Evolutionary conservation across 2,888 invertebrate genomes (phyloP).

Genomic region (Nezara viridula): DNA sequence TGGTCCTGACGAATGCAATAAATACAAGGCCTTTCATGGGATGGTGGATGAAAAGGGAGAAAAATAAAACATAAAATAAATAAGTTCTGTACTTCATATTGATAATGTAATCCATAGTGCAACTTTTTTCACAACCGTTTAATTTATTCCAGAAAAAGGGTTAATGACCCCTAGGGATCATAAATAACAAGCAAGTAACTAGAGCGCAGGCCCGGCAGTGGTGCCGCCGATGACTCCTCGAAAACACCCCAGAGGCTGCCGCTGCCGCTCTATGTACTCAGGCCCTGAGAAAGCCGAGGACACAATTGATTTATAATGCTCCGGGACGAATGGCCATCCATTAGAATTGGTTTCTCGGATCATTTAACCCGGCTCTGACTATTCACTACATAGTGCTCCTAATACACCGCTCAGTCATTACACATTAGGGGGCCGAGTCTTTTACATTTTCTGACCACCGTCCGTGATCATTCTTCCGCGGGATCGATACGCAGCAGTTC

Average conservation of each 20-base stretch:
- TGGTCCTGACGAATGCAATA: no score
- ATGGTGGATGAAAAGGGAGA: no score
- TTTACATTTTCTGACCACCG: conserved; percentile 51
- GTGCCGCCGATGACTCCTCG: conserved; percentile 10
- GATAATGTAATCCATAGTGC: no score
- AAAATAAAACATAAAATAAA: no score
- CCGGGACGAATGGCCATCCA: conserved; percentile 45
- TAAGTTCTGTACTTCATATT: no score
- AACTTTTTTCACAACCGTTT: no score
- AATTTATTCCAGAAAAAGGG: neutral
- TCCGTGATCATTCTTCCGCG: conserved; percentile 25
- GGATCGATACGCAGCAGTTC: conserved; percentile 21
- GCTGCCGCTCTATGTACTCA: conserved; percentile 36
- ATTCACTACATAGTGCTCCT: conserved; percentile 31
- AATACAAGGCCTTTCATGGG: no score
- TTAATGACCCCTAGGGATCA: neutral
- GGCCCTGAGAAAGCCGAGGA: conserved; percentile 42
- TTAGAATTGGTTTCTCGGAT: conserved; percentile 56
- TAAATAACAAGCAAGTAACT: neutral
- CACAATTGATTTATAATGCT: conserved; percentile 55
- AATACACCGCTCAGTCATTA: conserved; percentile 44
- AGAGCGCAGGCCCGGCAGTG: neutral
- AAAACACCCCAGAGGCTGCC: neutral
- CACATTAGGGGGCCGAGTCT: conserved; percentile 39
- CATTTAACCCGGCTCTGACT: conserved; percentile 40